Percentiles rank a stretch among this genome's conserved stretches.
Evolutionary conservation across 2,113 vertebrate genomes (phyloP).

Genomic region (Prietella phreatophila): DNA sequence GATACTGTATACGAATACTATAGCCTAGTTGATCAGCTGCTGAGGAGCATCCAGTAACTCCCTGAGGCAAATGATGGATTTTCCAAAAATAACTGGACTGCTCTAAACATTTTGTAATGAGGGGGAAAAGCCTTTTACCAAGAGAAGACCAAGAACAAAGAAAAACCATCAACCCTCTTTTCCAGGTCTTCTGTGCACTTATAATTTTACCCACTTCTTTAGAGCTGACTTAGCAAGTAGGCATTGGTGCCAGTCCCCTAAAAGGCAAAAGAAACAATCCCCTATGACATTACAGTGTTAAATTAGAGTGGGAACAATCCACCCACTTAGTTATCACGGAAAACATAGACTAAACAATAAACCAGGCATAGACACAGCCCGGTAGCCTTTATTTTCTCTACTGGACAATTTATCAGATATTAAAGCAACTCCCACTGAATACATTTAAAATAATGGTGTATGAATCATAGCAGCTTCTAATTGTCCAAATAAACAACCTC

Average conservation of each 20-base stretch:
- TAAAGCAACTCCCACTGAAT: conserved; percentile 55
- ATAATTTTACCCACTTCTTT: conserved; percentile 29
- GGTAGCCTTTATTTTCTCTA: conserved; percentile 16
- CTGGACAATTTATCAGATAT: conserved; percentile 40
- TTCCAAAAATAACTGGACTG: not conserved
- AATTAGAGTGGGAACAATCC: conserved; percentile 36
- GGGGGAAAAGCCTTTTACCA: not conserved
- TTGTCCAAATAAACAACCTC: conserved; percentile 70
- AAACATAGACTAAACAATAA: conserved; percentile 34
- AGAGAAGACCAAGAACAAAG: too few species aligned
- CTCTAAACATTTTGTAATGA: not conserved
- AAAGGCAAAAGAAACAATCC: conserved; percentile 28
- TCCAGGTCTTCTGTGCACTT: not conserved
- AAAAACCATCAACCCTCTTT: not conserved
- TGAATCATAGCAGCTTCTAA: conserved; percentile 72
- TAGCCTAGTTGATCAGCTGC: not conserved
- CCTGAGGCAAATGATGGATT: not conserved
- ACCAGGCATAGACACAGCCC: not conserved
- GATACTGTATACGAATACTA: too few species aligned
- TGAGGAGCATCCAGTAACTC: conserved; percentile 1
- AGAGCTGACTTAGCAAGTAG: conserved; percentile 18
- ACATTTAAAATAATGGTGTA: conserved; percentile 68
- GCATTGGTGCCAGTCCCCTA: not conserved
- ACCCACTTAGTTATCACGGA: conserved; percentile 17
- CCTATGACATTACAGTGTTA: conserved; percentile 21